Evolutionary conservation across 2,113 vertebrate species (phyloP).

Genomic region (Hemichromis elongatus): DNA sequence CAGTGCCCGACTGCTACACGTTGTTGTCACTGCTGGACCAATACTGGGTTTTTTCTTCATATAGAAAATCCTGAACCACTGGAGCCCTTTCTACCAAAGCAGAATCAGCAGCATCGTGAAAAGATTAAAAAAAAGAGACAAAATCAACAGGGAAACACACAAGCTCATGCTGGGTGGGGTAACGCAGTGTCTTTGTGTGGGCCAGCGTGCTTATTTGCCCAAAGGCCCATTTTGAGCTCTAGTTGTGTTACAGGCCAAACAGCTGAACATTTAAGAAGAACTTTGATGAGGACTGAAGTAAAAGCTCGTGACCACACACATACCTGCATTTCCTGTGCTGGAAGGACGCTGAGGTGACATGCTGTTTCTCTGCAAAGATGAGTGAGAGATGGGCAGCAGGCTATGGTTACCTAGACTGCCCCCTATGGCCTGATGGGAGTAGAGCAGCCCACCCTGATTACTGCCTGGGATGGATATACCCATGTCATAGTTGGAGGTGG

Average conservation of each 20-base stretch:
- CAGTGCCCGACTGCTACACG: neutral
- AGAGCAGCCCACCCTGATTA: conserved; percentile 85
- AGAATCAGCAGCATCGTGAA: neutral
- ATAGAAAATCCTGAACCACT: neutral
- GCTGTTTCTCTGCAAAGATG: conserved; percentile 90
- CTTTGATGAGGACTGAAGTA: neutral
- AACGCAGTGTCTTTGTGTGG: neutral
- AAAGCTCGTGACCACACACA: neutral
- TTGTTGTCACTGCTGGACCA: neutral
- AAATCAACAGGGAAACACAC: neutral
- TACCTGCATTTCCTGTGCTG: conserved; percentile 90
- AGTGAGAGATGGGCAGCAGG: conserved; percentile 86
- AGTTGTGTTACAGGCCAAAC: neutral
- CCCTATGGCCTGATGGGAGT: conserved; percentile 80
- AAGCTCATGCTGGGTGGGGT: neutral
- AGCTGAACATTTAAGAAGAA: neutral
- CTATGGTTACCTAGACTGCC: conserved; percentile 84
- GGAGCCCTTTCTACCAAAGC: neutral
- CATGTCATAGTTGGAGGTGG: conserved; percentile 93
- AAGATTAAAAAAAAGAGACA: neutral
- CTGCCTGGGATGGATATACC: conserved; percentile 84
- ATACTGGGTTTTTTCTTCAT: neutral
- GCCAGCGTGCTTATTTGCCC: neutral
- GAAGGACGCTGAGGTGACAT: conserved; percentile 89
- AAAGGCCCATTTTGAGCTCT: neutral